Evolutionary conservation across 2,888 invertebrate species (phyloP), one percentile per base, ranked within the genome.

Genomic region (Arge pagana): DNA sequence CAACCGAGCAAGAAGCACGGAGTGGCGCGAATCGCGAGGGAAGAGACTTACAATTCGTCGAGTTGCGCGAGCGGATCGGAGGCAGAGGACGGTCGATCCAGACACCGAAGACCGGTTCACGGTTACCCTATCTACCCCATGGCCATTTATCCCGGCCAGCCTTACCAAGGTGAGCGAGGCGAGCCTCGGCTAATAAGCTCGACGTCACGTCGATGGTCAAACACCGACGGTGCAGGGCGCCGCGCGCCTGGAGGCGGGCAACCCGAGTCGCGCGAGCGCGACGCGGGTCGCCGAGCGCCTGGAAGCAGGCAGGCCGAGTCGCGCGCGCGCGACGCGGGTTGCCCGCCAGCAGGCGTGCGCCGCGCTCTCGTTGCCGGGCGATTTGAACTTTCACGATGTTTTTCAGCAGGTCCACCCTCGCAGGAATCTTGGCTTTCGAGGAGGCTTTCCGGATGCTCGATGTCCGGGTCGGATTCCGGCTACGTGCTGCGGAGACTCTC

Each of bases 391-490:
- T 48, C 80, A 54, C 71, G 81, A 56, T 80, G 73, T 43, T n/a
- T n/a, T n/a, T n/a, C n/a, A n/a, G n/a, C 78, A 54, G 74, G 85
- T 59, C 74, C 86, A 11, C 76, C 85, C 3, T 85, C 85, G 0
- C 83, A 78, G 4, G 87, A 87, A 39, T 83, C 84, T 15, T 87
- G 84, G 80, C 73, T 84, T 53, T 79, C 87, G 13, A 78, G 88
- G 26, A 78, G 88, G 57, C 76, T 86, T 65, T 87, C 86, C 39
- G 84, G 87, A 19, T 87, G 88, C 62, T 88, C 89, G 52, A 73
- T 86, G 58, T 78, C 80, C 63, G 73, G 82, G 36, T 80, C 83
- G 7, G 82, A 82, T 21, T 80, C 79, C 50, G 75, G 73, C 10
- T 70, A 67, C 50, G 59, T 73, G n/a, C 71, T 73, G 43, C 77